These are phyloP conservation scores for Noctua janthe DNA, from an alignment of 2,888 invertebrate species.

Conservation along the genomic window DNA sequence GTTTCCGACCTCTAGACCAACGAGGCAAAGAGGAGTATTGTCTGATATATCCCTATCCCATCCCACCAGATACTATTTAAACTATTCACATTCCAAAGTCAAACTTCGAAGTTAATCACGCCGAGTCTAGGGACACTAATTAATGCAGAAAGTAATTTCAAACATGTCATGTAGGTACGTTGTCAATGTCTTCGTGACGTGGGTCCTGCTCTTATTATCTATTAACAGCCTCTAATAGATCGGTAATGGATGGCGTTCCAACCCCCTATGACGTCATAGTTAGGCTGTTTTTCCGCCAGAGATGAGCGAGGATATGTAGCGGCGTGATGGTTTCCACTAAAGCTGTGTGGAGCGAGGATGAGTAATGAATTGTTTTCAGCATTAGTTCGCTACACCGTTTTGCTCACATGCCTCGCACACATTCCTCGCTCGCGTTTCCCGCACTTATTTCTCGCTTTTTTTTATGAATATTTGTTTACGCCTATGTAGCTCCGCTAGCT, in stretches of 20 bases:
- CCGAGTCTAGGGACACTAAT: constrained; percentile 21
- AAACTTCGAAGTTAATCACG: constrained; percentile 29
- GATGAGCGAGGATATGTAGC: background rate
- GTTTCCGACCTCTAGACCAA: no score
- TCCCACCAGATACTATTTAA: background rate
- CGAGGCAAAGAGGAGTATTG: no score
- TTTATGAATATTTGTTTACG: no score
- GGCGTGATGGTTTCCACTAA: background rate
- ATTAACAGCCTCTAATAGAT: constrained; percentile 60
- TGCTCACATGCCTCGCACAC: no score
- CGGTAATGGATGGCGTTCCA: constrained; percentile 62
- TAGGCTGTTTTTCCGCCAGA: background rate
- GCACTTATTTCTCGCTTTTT: no score
- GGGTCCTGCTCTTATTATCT: constrained; percentile 52
- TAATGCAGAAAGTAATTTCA: constrained; percentile 56
- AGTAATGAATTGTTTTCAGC: background rate
- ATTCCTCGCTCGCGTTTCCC: no score
- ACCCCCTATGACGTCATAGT: constrained; percentile 41
- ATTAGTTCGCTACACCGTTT: background rate
- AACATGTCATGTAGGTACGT: constrained; percentile 37
- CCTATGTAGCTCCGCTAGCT: background rate
- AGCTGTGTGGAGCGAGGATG: background rate
- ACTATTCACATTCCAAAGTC: constrained; percentile 20
- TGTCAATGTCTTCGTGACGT: constrained; percentile 43
- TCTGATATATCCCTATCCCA: background rate